Conservation (phyloP, 53 echinoderm and acorn worm genomes). For the Arbacia lixula region DNA sequence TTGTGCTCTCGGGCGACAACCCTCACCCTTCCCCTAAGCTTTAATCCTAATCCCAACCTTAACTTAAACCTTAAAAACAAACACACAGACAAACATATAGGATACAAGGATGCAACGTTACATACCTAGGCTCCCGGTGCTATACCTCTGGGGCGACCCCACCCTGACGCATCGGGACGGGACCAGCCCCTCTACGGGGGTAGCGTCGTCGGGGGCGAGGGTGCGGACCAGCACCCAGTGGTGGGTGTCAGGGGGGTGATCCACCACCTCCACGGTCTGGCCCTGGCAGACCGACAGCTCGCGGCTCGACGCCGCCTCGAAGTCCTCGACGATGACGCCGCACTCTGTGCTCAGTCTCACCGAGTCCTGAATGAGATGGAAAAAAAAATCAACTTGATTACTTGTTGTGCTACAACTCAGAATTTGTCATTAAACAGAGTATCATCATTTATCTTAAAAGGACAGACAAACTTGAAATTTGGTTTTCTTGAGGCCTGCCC, state of each 20-base stretch:
- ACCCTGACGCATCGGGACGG: conserved; percentile 65
- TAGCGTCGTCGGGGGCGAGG: conserved; percentile 62
- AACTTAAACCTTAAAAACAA: neutral
- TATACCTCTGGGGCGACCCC: conserved; percentile 25
- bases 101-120: too few species aligned
- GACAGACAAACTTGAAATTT: too few species aligned
- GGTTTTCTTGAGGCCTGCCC: too few species aligned
- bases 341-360: conserved; percentile 81
- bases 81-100: neutral
- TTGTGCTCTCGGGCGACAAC: too few species aligned
- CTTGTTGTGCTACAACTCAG: too few species aligned
- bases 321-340: conserved; percentile 84
- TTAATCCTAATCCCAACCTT: too few species aligned
- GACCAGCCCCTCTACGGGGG: conserved; percentile 79
- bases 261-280: conserved; percentile 86
- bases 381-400: neutral
- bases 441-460: too few species aligned
- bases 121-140: conserved; percentile 28
- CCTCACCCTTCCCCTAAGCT: neutral
- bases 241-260: conserved; percentile 56
- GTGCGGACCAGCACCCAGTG: conserved; percentile 85
- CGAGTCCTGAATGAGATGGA: conserved; percentile 65
- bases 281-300: conserved; percentile 80
- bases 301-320: conserved; percentile 72
- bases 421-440: too few species aligned